These are phyloP conservation scores for Salpingus planirostris DNA, from an alignment of 2,888 invertebrate genomes.

Conservation along the genomic window DNA sequence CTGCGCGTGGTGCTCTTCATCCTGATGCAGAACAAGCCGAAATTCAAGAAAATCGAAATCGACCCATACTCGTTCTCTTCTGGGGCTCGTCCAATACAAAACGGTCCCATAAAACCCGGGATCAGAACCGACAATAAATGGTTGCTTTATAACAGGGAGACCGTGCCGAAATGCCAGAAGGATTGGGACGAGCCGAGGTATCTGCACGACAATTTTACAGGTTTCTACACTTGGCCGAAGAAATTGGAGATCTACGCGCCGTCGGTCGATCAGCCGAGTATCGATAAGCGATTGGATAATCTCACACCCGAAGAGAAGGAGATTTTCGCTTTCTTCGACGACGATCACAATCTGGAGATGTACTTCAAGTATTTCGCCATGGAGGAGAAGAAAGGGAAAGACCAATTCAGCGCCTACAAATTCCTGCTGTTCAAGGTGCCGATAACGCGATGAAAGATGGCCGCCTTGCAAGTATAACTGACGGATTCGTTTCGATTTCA, in stretches of 20 bases:
- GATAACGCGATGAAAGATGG: too few relatives aligned
- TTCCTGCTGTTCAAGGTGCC: conserved; percentile 71
- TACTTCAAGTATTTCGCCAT: conserved; percentile 65
- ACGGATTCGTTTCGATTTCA: conserved; percentile 33
- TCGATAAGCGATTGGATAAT: conserved; percentile 43
- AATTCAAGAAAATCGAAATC: conserved; percentile 50
- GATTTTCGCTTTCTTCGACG: conserved; percentile 58
- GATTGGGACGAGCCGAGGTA: conserved; percentile 68
- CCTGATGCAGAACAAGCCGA: conserved; percentile 63
- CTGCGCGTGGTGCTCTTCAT: conserved; percentile 52
- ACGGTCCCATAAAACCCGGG: conserved; percentile 38
- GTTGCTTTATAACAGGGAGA: conserved; percentile 59
- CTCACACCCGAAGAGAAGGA: conserved; percentile 57
- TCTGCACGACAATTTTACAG: conserved; percentile 55
- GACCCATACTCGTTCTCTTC: conserved; percentile 45
- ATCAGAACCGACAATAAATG: conserved; percentile 64
- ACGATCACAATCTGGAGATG: conserved; percentile 57
- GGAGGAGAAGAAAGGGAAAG: conserved; percentile 80
- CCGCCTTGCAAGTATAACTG: too few relatives aligned
- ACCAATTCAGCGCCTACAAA: conserved; percentile 63
- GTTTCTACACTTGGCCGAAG: conserved; percentile 48
- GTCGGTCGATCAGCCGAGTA: conserved; percentile 50
- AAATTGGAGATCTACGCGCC: conserved; percentile 58
- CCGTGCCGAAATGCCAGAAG: conserved; percentile 51
- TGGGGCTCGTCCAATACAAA: neutral